Conservation (phyloP, 2,113 vertebrate genomes). For the Martes martes region DNA sequence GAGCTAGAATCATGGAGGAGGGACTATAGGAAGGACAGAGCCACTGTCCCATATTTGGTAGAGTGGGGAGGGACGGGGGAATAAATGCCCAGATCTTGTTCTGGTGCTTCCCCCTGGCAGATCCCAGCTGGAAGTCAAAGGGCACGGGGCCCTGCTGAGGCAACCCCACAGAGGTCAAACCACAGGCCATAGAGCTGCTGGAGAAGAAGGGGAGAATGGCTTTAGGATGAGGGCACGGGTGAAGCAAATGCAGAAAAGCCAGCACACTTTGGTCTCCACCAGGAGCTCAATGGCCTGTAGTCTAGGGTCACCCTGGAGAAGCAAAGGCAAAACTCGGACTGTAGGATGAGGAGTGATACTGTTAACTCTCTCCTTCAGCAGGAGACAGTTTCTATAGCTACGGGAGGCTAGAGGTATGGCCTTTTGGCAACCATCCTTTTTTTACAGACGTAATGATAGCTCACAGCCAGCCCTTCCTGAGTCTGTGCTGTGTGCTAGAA, state of each 20-base stretch:
- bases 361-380: neutral
- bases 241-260: neutral
- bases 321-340: neutral
- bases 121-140: neutral
- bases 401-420: neutral
- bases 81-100: neutral
- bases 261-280: neutral
- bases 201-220: neutral
- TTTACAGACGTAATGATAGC: neutral
- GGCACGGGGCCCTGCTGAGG: neutral
- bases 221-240: neutral
- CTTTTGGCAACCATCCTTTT: neutral
- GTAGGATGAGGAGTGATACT: neutral
- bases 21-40: neutral
- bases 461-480: neutral
- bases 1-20: neutral
- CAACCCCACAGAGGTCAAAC: neutral
- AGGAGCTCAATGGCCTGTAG: neutral
- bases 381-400: neutral
- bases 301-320: neutral
- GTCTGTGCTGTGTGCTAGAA: neutral
- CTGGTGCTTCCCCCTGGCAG: neutral
- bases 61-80: neutral
- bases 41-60: neutral
- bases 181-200: neutral